Evolutionary conservation across 2,888 invertebrate genomes (phyloP).

Genomic region (Eilema sororculum): DNA sequence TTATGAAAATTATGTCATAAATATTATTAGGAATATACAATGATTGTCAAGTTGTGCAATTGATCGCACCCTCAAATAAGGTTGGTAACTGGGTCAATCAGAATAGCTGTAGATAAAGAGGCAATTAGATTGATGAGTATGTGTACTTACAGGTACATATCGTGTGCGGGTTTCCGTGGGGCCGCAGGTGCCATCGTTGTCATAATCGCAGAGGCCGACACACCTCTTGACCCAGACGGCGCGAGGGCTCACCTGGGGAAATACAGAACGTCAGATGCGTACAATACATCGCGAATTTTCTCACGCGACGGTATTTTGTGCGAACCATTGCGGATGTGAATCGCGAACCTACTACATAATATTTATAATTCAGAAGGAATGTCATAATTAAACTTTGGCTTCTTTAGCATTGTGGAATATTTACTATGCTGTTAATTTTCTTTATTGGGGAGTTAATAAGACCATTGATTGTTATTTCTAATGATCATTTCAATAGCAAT

Average conservation of each 20-base stretch:
- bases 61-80: slow-evolving; percentile 48
- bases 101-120: slow-evolving; percentile 59
- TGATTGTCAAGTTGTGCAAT: slow-evolving; percentile 59
- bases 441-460: slow-evolving; percentile 21
- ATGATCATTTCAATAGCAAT: slow-evolving; percentile 23
- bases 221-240: slow-evolving; percentile 82
- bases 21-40: slow-evolving; percentile 38
- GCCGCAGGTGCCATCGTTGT: slow-evolving; percentile 69
- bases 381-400: neutral
- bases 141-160: slow-evolving; percentile 74
- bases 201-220: slow-evolving; percentile 78
- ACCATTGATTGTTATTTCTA: slow-evolving; percentile 29
- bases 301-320: slow-evolving; percentile 61
- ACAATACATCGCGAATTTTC: slow-evolving; percentile 68
- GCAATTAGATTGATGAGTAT: slow-evolving; percentile 12
- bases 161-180: slow-evolving; percentile 64
- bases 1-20: slow-evolving; percentile 61
- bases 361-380: slow-evolving; percentile 23
- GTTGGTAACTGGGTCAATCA: slow-evolving; percentile 71
- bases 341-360: slow-evolving; percentile 42
- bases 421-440: slow-evolving; percentile 30
- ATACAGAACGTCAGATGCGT: slow-evolving; percentile 55
- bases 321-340: slow-evolving; percentile 53
- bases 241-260: slow-evolving; percentile 79
- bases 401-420: slow-evolving; percentile 15